Conservation (phyloP, 2,113 vertebrate genomes). For the Paraplagusia blochii region DNA sequence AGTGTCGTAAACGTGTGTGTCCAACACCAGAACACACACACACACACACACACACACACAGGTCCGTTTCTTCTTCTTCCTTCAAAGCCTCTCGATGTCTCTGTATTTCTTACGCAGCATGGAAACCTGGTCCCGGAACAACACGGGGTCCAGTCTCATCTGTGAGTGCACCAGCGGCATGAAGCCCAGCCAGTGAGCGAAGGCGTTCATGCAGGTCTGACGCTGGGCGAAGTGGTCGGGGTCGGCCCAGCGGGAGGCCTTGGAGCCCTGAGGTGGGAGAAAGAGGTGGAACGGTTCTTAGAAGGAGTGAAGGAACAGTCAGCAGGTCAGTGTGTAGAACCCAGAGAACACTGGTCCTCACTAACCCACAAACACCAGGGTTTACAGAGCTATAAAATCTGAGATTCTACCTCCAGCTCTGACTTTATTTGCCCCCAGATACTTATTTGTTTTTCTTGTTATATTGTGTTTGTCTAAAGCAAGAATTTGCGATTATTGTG, state of each 20-base stretch:
- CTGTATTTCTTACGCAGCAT: constrained; percentile 81
- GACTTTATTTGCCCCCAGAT: too few species aligned
- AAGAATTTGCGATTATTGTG: too few species aligned
- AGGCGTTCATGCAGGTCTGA: constrained; percentile 79
- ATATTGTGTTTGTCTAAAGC: too few species aligned
- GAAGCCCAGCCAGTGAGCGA: constrained; percentile 77
- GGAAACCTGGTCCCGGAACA: constrained; percentile 83
- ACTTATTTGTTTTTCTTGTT: too few species aligned
- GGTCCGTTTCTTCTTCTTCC: background rate
- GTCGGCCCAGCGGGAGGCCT: constrained; percentile 79
- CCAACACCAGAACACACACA: constrained; percentile 3
- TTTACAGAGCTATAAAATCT: too few species aligned
- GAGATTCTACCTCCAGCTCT: too few species aligned
- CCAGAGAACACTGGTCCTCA: too few species aligned
- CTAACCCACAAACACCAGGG: too few species aligned
- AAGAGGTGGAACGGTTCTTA: background rate
- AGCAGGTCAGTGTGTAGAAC: too few species aligned
- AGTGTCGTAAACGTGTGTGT: constrained; percentile 16
- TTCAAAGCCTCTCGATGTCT: constrained; percentile 78
- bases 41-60: background rate
- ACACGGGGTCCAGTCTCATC: constrained; percentile 78
- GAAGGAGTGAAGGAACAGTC: background rate
- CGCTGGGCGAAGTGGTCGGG: constrained; percentile 81
- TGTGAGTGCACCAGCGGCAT: constrained; percentile 81
- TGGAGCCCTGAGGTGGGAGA: constrained; percentile 65